phyloP scores from a whole-genome alignment of 2,113 vertebrate genomes.

The Propithecus coquereli region DNA sequence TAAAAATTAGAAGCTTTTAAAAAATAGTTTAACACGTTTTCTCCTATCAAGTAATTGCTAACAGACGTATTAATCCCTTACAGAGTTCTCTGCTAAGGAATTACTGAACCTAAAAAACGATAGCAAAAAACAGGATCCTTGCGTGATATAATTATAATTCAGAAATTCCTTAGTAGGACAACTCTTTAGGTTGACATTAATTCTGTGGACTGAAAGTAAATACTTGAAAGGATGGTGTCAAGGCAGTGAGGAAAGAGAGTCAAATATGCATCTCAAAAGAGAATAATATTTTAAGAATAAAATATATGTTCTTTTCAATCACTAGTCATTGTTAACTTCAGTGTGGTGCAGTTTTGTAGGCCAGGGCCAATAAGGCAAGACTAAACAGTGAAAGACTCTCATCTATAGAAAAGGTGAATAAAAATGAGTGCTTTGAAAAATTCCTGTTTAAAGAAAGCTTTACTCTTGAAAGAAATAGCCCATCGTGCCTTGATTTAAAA shows the following conservation, averaged over 20 bases:
- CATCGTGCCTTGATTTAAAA: conserved; percentile 44
- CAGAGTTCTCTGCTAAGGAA: not conserved
- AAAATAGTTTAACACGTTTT: not conserved
- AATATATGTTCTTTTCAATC: not conserved
- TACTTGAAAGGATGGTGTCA: not conserved
- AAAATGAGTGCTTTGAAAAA: not conserved
- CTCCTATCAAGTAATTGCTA: not conserved
- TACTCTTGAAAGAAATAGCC: conserved; percentile 19
- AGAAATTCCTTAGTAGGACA: not conserved
- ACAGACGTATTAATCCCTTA: not conserved
- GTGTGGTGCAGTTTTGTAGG: not conserved
- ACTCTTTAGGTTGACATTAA: not conserved
- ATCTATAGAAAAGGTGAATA: not conserved
- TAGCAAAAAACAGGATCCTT: not conserved
- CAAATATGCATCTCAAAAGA: not conserved
- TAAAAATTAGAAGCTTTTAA: conserved; percentile 6
- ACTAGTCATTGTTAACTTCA: not conserved
- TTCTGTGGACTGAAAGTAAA: not conserved
- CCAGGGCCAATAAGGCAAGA: not conserved
- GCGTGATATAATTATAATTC: not conserved
- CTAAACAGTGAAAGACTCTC: not conserved
- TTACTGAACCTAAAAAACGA: not conserved
- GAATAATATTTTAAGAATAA: conserved; percentile 20
- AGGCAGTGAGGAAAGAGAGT: not conserved
- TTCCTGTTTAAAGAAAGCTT: conserved; percentile 8